Percentiles rank a stretch among this genome's conserved stretches.
Evolutionary conservation across 1,140 invertebrate species (phyloP).

Genomic region (Brachionus manjavacas): DNA sequence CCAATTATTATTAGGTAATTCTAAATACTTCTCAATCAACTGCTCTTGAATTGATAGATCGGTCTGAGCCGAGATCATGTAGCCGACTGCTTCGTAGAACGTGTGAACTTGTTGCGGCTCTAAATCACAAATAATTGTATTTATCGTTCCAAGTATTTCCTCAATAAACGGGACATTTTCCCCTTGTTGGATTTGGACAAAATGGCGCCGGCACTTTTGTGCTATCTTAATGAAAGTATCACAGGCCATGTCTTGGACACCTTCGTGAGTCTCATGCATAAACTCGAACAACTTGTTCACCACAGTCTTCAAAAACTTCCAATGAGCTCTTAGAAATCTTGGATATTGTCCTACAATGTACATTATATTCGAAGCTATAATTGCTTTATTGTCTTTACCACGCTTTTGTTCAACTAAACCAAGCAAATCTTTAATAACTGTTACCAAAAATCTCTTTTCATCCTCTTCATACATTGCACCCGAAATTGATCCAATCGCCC

Average conservation of each 20-base stretch:
- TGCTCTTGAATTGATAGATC: slow-evolving; percentile 79
- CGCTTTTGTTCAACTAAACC: slow-evolving; percentile 98
- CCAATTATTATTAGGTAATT: slow-evolving; percentile 96
- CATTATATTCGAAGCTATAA: slow-evolving; percentile 99
- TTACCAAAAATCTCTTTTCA: slow-evolving; percentile 96
- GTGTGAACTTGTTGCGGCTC: slow-evolving; percentile 96
- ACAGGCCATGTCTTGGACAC: slow-evolving; percentile 97
- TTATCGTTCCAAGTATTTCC: slow-evolving; percentile 91
- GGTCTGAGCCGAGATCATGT: slow-evolving; percentile 93
- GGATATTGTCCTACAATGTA: slow-evolving; percentile 99
- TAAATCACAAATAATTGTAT: slow-evolving; percentile 95
- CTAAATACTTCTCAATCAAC: slow-evolving; percentile 95
- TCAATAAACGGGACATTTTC: slow-evolving; percentile 97
- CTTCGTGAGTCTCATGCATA: slow-evolving; percentile 99
- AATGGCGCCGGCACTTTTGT: slow-evolving; percentile 94
- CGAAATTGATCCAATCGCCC: slow-evolving; percentile 99
- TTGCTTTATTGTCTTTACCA: slow-evolving; percentile 99
- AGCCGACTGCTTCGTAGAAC: slow-evolving; percentile 98
- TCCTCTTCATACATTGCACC: slow-evolving; percentile 98
- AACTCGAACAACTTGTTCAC: slow-evolving; percentile 99
- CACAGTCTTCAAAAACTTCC: slow-evolving; percentile 99
- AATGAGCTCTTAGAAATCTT: slow-evolving; percentile 93
- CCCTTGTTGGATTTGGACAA: slow-evolving; percentile 86
- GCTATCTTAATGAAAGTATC: slow-evolving; percentile 99
- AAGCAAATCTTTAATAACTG: slow-evolving; percentile 96